These are phyloP conservation scores for Tenthredo distinguenda DNA, from an alignment of 2,888 invertebrate species.

Conservation along the genomic window DNA sequence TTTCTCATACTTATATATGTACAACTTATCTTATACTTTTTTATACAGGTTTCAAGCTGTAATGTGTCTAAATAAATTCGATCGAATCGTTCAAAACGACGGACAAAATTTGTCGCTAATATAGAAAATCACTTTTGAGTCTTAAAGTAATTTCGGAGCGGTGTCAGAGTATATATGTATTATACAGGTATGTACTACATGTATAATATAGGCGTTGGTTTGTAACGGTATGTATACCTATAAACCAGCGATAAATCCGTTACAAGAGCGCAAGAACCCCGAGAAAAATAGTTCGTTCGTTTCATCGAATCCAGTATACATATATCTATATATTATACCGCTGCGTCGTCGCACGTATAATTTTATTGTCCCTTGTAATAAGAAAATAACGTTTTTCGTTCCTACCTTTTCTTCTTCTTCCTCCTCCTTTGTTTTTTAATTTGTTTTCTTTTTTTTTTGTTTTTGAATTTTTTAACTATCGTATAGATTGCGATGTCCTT, in stretches of 20 bases:
- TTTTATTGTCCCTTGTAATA: background rate
- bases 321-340: background rate
- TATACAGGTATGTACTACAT: slow-evolving; percentile 46
- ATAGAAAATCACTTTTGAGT: background rate
- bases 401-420: slow-evolving; percentile 28
- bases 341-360: background rate
- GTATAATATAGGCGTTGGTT: slow-evolving; percentile 7
- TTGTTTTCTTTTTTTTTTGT: too few relatives aligned
- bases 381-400: slow-evolving; percentile 34
- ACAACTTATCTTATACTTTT: background rate
- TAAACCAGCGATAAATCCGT: slow-evolving; percentile 14
- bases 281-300: background rate
- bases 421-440: too few relatives aligned
- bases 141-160: background rate
- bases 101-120: background rate
- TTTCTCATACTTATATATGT: background rate
- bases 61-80: background rate
- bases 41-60: background rate
- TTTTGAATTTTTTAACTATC: too few relatives aligned
- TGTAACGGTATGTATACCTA: background rate
- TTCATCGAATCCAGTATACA: background rate
- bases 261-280: background rate
- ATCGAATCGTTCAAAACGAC: too few relatives aligned
- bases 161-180: slow-evolving; percentile 37
- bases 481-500: too few relatives aligned